Conservation (phyloP, 2,113 vertebrate genomes). For the Oryzias celebensis region DNA sequence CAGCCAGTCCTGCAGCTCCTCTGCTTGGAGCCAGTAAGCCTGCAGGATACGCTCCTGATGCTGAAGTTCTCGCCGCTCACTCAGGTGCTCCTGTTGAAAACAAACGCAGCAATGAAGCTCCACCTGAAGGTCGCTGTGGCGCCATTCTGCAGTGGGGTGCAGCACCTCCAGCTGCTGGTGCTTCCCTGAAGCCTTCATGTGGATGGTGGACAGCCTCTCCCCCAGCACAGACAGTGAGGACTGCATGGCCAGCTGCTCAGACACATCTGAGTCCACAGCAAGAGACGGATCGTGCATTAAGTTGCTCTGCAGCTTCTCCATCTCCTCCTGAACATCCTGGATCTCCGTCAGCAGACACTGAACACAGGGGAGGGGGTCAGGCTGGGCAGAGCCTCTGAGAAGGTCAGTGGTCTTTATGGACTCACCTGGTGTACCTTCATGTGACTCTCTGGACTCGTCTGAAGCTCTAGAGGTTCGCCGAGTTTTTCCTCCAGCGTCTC, state of each 20-base stretch:
- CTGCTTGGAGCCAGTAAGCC: slow-evolving; percentile 82
- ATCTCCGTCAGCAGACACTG: slow-evolving; percentile 90
- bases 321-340: slow-evolving; percentile 89
- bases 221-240: slow-evolving; percentile 91
- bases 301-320: slow-evolving; percentile 83
- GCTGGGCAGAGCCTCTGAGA: no score
- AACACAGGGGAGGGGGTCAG: not conserved
- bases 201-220: slow-evolving; percentile 94
- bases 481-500: slow-evolving; percentile 87
- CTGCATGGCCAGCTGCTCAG: slow-evolving; percentile 88
- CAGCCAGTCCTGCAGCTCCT: slow-evolving; percentile 89
- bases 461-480: slow-evolving; percentile 79
- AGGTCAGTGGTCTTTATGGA: not conserved
- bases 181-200: slow-evolving; percentile 92
- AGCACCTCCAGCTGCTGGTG: slow-evolving; percentile 91
- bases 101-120: no score
- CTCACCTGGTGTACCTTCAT: slow-evolving; percentile 90
- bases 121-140: no score
- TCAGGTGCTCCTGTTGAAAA: slow-evolving; percentile 84
- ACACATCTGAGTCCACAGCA: slow-evolving; percentile 81
- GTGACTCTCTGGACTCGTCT: slow-evolving; percentile 87
- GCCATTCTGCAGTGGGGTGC: not conserved
- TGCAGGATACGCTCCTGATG: slow-evolving; percentile 88
- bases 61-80: slow-evolving; percentile 89
- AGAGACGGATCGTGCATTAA: slow-evolving; percentile 84